These are phyloP conservation scores for Melanophora roralis DNA, from an alignment of 2,888 invertebrate genomes.

Conservation along the genomic window DNA sequence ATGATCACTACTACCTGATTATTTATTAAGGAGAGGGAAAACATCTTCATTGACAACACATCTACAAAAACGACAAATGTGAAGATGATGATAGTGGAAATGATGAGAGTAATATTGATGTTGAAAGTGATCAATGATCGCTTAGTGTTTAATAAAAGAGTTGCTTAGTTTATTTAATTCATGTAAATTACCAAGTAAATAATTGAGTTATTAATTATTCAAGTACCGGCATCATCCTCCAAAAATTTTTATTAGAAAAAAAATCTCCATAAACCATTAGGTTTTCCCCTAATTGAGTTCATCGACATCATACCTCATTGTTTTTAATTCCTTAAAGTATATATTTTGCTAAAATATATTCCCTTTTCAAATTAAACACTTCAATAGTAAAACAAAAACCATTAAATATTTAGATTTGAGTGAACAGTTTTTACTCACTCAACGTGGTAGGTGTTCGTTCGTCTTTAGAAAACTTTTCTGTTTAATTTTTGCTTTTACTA, in stretches of 20 bases:
- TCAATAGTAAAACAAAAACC: conserved; percentile 26
- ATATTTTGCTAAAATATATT: not conserved
- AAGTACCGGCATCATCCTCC: too few relatives aligned
- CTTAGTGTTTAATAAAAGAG: conserved; percentile 7
- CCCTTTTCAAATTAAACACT: conserved; percentile 34
- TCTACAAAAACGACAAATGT: not conserved
- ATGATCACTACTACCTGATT: conserved; percentile 60
- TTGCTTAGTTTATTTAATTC: not conserved
- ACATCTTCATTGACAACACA: conserved; percentile 49
- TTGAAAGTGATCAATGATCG: conserved; percentile 28
- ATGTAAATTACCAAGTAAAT: conserved; percentile 27
- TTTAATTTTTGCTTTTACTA: conserved; percentile 20
- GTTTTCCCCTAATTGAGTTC: not conserved
- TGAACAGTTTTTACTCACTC: conserved; percentile 5
- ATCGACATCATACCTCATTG: not conserved
- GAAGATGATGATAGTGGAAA: not conserved
- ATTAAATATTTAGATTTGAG: conserved; percentile 3
- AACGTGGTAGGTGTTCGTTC: conserved; percentile 51
- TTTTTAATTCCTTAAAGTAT: not conserved
- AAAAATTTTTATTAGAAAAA: too few relatives aligned
- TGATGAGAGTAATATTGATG: not conserved
- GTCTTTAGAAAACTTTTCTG: conserved; percentile 17
- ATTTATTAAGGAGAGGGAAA: conserved; percentile 27
- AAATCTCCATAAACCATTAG: not conserved
- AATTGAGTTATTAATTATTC: too few relatives aligned